Base-by-base conservation (phyloP, 1,140 invertebrate genomes). In the Calliphora vicina region DNA sequence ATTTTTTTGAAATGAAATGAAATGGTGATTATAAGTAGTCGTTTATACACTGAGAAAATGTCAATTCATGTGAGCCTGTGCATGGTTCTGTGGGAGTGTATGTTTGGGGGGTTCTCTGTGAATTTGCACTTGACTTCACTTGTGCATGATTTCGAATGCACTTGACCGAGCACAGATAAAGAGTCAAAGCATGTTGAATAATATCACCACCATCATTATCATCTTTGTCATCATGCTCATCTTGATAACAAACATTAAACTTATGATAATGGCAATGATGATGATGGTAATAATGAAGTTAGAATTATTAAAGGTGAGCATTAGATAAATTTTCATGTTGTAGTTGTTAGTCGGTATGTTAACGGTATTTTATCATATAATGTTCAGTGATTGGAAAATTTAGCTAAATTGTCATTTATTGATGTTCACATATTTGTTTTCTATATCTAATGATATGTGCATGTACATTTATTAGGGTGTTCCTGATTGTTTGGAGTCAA, bases 61-160 rank as follows among this genome's bases (percentile, higher is more conserved):
- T 67, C 61, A 20, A 23, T 23, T 50, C 45, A 50, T 50, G 12
- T 50, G 35, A 35, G 35, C 1, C 35, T 10, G 35, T 67, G 9
- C 9, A 23, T 67, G 5, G n/a, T n/a, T n/a, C n/a, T 67, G 8
- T 67, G 10, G 0, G 57, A 23, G 4, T 61, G 9, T 61, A 20
- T 61, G 61, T 67, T 13, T 25, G 61, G n/a, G 61, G 61, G n/a
- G 61, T 23, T 67, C n/a, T 23, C 8, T 67, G n/a, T 67, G 61
- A 67, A 67, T 67, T 67, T 67, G 61, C 61, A 67, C 61, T 67
- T 67, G 61, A 67, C 61, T 67, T 67, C 61, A 67, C 61, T 67
- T 67, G 61, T 67, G 20, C 61, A 67, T 67, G 61, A 67, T 67
- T 67, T 67, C 23, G 25, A 25, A 67, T 67, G 61, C 61, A 67